Evolutionary conservation across 2,113 vertebrate species (phyloP).

Genomic region (Eurystomus gularis): DNA sequence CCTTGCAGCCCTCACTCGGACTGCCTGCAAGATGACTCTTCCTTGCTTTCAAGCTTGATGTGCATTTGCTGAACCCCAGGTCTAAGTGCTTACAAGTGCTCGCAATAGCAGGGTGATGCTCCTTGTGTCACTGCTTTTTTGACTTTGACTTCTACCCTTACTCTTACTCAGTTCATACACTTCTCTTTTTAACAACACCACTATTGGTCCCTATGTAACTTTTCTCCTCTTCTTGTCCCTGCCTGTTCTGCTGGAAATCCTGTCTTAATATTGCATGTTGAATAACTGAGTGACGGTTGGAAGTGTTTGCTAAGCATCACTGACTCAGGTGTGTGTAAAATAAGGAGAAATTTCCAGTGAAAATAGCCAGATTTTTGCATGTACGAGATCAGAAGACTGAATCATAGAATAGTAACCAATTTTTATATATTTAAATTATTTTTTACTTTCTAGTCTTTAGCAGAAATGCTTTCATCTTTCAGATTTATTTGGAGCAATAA

Average conservation of each 20-base stretch:
- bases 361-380: background rate
- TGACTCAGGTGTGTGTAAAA: background rate
- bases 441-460: background rate
- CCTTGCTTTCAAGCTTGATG: background rate
- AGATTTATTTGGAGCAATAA: background rate
- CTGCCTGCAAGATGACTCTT: background rate
- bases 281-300: background rate
- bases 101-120: background rate
- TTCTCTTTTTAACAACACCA: background rate
- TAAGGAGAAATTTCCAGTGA: background rate
- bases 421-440: background rate
- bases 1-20: background rate
- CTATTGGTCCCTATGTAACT: background rate
- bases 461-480: slow-evolving; percentile 5
- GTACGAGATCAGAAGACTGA: background rate
- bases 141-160: background rate
- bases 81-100: background rate
- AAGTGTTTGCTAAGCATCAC: background rate
- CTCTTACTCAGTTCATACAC: background rate
- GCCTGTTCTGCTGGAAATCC: background rate
- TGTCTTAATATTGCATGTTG: background rate
- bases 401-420: background rate
- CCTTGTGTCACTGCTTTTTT: background rate
- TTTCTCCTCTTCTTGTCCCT: background rate
- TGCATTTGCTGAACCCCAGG: background rate